A percentile compares a stretch with the other conserved stretches of the same genome.
These are phyloP conservation scores for Carcina quercana DNA, from an alignment of 2,888 invertebrate genomes.

Conservation along the genomic window DNA sequence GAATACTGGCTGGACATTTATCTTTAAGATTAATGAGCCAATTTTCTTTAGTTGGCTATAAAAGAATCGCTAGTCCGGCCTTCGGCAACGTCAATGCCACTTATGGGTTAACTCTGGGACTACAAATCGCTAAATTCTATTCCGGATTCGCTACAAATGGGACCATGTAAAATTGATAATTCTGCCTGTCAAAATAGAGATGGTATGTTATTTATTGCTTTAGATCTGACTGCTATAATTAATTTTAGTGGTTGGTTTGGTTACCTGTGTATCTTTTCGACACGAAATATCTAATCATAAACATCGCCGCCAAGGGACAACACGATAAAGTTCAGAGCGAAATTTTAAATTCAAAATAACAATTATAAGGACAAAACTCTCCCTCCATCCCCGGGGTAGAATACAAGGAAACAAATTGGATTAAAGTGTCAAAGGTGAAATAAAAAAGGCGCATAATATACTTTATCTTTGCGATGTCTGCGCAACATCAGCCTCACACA, in stretches of 20 bases:
- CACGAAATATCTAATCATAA: neutral
- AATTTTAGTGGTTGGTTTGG: neutral
- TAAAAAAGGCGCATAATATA: conserved; percentile 58
- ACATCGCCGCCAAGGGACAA: conserved; percentile 16
- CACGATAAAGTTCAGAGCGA: conserved; percentile 34
- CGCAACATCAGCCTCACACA: conserved; percentile 49
- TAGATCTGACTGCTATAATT: too few relatives aligned
- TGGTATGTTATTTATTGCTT: neutral
- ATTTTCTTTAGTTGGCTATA: conserved; percentile 73
- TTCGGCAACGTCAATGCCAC: conserved; percentile 44
- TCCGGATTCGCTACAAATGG: conserved; percentile 14
- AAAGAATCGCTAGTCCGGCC: conserved; percentile 66
- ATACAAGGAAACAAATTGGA: conserved; percentile 71
- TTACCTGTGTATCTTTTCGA: too few relatives aligned
- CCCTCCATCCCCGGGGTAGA: conserved; percentile 61
- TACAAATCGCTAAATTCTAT: conserved; percentile 33
- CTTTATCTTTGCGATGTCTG: conserved; percentile 58
- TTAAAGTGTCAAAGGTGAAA: conserved; percentile 74
- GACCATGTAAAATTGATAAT: conserved; percentile 3
- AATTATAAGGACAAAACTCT: conserved; percentile 63
- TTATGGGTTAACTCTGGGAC: conserved; percentile 47
- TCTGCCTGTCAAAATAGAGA: conserved; percentile 3
- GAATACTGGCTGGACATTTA: conserved; percentile 71
- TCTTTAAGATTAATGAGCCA: conserved; percentile 74
- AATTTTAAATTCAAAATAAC: conserved; percentile 61